Conservation (phyloP, 2,888 invertebrate genomes). For the Steinernema hermaphroditum region DNA sequence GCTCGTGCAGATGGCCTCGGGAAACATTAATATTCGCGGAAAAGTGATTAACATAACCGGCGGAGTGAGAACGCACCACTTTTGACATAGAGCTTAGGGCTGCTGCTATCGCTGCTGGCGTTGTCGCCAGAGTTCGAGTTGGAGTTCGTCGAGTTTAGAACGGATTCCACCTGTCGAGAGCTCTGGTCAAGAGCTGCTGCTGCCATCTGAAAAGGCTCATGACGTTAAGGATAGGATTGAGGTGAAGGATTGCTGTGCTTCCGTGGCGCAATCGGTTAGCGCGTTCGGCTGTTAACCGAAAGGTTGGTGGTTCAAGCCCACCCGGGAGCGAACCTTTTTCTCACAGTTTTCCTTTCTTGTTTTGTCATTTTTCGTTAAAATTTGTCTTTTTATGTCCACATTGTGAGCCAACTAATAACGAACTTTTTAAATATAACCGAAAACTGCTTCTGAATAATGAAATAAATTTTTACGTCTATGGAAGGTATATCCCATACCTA, state of each 20-base stretch:
- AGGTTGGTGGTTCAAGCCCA: constrained; percentile 97
- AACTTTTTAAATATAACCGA: too few species aligned
- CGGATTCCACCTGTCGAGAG: background rate
- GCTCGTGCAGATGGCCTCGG: background rate
- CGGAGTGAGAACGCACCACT: background rate
- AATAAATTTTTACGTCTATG: too few species aligned
- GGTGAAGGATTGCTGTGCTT: background rate
- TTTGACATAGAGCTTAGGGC: background rate
- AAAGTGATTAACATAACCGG: background rate
- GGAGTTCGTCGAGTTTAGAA: background rate
- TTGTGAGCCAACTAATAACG: too few species aligned
- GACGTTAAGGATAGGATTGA: too few species aligned
- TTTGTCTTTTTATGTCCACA: too few species aligned
- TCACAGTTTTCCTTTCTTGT: too few species aligned
- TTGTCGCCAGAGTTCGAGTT: background rate
- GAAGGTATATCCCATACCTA: too few species aligned
- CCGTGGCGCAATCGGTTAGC: constrained; percentile 93
- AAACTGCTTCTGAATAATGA: too few species aligned
- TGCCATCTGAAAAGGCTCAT: background rate
- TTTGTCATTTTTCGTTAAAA: too few species aligned
- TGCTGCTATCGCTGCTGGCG: background rate
- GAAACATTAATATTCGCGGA: background rate
- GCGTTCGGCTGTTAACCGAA: constrained; percentile 98
- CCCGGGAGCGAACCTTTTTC: constrained; percentile 70
- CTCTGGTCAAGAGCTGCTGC: background rate